phyloP scores from a whole-genome alignment of 2,888 invertebrate species.

The Elmis aenea region DNA sequence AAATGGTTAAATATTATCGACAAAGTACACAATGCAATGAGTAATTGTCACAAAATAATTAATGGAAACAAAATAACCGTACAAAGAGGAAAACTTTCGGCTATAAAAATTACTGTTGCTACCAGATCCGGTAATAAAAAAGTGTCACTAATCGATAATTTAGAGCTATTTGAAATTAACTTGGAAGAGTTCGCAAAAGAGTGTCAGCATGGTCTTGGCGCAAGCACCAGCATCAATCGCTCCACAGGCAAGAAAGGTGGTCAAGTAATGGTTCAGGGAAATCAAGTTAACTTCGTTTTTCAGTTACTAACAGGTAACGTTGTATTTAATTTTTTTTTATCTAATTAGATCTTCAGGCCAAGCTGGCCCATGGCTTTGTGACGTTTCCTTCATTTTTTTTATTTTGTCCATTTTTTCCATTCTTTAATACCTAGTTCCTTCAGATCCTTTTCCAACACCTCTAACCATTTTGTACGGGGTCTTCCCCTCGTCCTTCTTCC shows the following conservation, averaged over 20 bases:
- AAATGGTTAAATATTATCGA: constrained; percentile 70
- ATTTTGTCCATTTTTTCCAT: too few relatives aligned
- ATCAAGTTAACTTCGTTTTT: constrained; percentile 62
- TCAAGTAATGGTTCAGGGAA: constrained; percentile 85
- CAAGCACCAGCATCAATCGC: constrained; percentile 76
- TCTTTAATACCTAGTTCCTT: too few relatives aligned
- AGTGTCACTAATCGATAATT: constrained; percentile 85
- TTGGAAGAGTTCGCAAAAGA: constrained; percentile 71
- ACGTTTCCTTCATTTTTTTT: too few relatives aligned
- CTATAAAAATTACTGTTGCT: constrained; percentile 71
- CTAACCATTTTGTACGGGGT: too few relatives aligned
- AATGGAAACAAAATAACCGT: constrained; percentile 50
- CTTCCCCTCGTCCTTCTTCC: too few relatives aligned
- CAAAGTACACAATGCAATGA: constrained; percentile 65
- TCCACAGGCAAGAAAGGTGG: constrained; percentile 63
- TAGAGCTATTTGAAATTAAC: constrained; percentile 81
- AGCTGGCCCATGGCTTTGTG: too few relatives aligned
- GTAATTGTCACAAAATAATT: constrained; percentile 61
- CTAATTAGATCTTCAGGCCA: neutral
- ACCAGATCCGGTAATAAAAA: constrained; percentile 85
- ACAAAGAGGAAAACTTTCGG: constrained; percentile 66
- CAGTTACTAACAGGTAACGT: constrained; percentile 41
- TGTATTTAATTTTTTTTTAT: constrained; percentile 1
- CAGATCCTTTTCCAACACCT: too few relatives aligned
- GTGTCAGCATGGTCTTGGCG: constrained; percentile 82